Percentiles rank a stretch among this genome's conserved stretches.
Conservation (phyloP, 2,113 vertebrate genomes). For the Neodon shergylaensis region DNA sequence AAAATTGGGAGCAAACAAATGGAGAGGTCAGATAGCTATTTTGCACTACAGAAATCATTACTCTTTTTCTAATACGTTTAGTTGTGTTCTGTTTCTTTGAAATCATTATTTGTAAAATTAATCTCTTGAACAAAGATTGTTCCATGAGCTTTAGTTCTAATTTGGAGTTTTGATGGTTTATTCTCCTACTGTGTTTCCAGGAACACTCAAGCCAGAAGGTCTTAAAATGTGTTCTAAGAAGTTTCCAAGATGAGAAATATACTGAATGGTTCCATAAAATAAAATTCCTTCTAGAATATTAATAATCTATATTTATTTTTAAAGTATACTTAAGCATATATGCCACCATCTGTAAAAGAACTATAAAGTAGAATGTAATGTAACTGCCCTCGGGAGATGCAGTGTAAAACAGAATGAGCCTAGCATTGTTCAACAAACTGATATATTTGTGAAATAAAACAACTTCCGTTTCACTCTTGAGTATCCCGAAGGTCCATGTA, state of each 20-base stretch:
- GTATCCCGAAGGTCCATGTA: background rate
- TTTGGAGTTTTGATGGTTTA: background rate
- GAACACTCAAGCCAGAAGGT: background rate
- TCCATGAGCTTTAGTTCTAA: background rate
- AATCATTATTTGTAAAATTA: constrained; percentile 9
- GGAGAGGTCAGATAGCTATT: background rate
- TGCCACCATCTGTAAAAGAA: background rate
- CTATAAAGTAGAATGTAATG: background rate
- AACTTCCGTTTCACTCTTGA: background rate
- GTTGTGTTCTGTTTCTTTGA: constrained; percentile 1
- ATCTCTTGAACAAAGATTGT: background rate
- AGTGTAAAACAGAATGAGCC: background rate
- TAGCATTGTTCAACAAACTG: background rate
- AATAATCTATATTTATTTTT: background rate
- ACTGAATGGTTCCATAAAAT: background rate
- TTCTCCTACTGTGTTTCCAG: background rate
- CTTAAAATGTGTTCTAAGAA: constrained; percentile 38
- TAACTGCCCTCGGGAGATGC: background rate
- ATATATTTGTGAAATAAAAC: background rate
- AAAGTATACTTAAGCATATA: background rate
- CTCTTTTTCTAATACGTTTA: background rate
- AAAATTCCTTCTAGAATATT: background rate
- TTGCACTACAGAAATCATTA: background rate
- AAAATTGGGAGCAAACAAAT: background rate
- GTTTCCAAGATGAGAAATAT: background rate